Evolutionary conservation across 1,140 invertebrate species (phyloP), one percentile per base, ranked within the genome.

Genomic region (Uloborus diversus): DNA sequence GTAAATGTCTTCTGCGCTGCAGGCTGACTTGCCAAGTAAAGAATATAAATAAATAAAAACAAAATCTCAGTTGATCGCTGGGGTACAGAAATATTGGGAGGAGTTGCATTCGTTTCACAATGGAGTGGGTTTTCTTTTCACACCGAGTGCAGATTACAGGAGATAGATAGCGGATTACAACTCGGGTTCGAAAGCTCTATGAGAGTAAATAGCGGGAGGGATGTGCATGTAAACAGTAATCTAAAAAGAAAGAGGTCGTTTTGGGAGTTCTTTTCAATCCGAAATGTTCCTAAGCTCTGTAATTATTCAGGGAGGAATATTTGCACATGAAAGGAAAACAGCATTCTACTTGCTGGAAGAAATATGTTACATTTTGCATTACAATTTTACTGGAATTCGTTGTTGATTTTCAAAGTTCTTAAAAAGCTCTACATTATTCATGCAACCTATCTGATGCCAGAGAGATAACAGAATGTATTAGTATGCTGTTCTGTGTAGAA

Each of bases 161-260:
- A 73, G 69, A 73, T 73, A 49, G 69, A 73, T 73, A 20, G 69
- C 14, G 69, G 69, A 73, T 73, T 73, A 73, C 53, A 61, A 73
- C 47, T 70, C 51, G 27, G 13, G 5, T 27, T 61, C 27, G 32
- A 30, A 42, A 49, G 69, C 47, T 47, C 56, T 4, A 57, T 28
- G 33, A 37, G 56, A 35, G 69, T 73, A 73, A 73, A 73, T 73
- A 61, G 13, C 28, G 35, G 57, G n/a, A 20, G 56, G 56, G 56
- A 73, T 73, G 33, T 28, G 27, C 56, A 35, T 73, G 69, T 73
- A 73, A 73, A 73, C 69, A 73, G 61, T 61, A 35, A 59, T 73
- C 33, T 42, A 61, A 28, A 13, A 57, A 23, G 69, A 59, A 61
- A 14, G 69, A 42, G 35, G 35, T 28, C 17, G 17, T 13, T 42